Base-by-base conservation (phyloP, 2,797 vertebrate species). In the Bryconaethiops microstoma region DNA sequence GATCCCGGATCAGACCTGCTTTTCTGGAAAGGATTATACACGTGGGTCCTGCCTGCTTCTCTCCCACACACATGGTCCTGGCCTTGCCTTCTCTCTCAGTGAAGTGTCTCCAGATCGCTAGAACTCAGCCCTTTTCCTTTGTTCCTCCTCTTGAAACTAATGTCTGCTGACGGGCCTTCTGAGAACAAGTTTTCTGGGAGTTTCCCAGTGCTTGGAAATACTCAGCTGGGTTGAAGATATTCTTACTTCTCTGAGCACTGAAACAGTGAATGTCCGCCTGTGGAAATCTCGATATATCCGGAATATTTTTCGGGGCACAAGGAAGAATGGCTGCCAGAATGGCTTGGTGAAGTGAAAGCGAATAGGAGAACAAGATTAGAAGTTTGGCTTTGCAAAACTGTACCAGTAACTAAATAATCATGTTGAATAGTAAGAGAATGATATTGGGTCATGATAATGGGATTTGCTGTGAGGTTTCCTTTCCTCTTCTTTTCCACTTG, bases 101-200 rank as follows among this genome's bases (percentile, higher is more conserved):
- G 80, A 80, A 84, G 29, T 14, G 65, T 80, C 75, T 81, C 78
- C 35, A 73, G 64, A 73, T 76, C 78, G 9, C 80, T 74, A 79
- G 77, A 80, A 82, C 39, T 69, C 74, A 39, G 35, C 82, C 77
- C 76, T 77, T 71, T 77, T 45, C 13, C 76, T 87, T 85, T 83
- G 83, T 87, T 87, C 78, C 52, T 83, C 21, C 1, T 9, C 71
- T 81, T 85, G 79, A 85, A 75, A 72, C 73, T 83, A 68, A 87
- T 80, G 69, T 25, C 39, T 74, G 59, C 57, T 78, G 86, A 87
- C 81, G 57, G 23, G 65, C 13, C 60, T 76, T 77, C 76, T 79
- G 69, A 77, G 76, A 83, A 71, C 75, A 63, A 72, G 76, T 9
- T 75, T 81, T 60, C 40, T 62, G 81, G 83, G 81, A 87, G 77